Base-by-base conservation (phyloP, 1,140 invertebrate species). In the Leguminivora glycinivorella region DNA sequence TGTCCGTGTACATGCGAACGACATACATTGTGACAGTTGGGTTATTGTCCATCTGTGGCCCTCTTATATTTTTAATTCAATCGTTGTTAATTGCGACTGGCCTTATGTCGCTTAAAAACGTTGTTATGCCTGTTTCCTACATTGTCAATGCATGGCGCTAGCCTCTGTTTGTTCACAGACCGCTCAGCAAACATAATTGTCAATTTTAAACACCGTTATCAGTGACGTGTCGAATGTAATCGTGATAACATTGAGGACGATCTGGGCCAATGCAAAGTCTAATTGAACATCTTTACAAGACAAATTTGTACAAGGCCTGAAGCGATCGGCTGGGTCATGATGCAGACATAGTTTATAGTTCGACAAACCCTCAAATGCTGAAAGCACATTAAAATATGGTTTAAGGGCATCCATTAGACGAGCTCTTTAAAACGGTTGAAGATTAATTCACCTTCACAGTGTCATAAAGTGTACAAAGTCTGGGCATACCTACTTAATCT, bases 181-280 rank as follows among this genome's bases (percentile, higher is more conserved):
- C 29, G 10, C 56, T 17, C 58, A 31, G 58, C 58, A 63, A 63
- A 63, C 58, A 63, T 34, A 24, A 31, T 63, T 31, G 58, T 63
- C 58, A 63, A 63, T 63, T 63, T 63, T 17, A 63, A 63, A 63
- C 58, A 63, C 6, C 58, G 58, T 63, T 63, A 63, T 63, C 58
- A 63, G 58, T 63, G 58, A 29, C 58, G 58, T 63, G 58, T 63
- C 58, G 58, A 63, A 63, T 34, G 58, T 25, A 60, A 60, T 63
- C 25, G 58, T 9, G 58, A 63, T 63, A 63, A 63, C 25, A 22
- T 29, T 17, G n/a, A 14, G n/a, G 14, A 58, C n/a, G 58, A 63
- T 63, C 58, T 63, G 58, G 58, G 58, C 58, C 58, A 63, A 29
- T 29, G 58, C 26, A 9, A 52, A 19, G 47, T 52, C 9, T 52